Evolutionary conservation across 2,888 invertebrate species (phyloP), one percentile per base, ranked within the genome.

Genomic region (Phyto melanocephala): DNA sequence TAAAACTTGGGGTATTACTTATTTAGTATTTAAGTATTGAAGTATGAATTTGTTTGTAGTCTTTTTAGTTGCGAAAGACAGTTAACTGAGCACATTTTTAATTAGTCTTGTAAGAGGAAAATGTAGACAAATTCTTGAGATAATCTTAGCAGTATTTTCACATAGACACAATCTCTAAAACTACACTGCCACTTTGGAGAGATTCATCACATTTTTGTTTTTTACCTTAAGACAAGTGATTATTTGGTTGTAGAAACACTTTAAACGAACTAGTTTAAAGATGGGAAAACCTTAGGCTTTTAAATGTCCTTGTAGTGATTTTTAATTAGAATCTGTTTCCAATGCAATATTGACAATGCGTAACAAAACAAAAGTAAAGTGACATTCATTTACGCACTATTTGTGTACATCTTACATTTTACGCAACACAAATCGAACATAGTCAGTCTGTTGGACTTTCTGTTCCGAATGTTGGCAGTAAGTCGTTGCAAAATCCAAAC

Each of bases 281-380:
- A 67, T 67, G 65, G 28, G 33, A 35, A 50, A 40, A 22, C 52
- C 52, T 56, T 45, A 17, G 13, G 35, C 13, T 58, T 58, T 58
- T 40, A 15, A 24, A 28, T 56, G 65, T 50, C 56, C 78, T 72
- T 79, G 58, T 42, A 50, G 52, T 33, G 42, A 58, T 35, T 47
- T 71, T 45, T 15, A 17, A n/a, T 45, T 42, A 17, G 52, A 74
- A 24, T 52, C 10, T 17, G 62, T 71, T 42, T 33, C 35, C 65
- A 45, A 45, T 45, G 40, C 50, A 56, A 52, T 80, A 81, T 72
- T 75, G 80, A 85, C 79, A 85, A 84, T 83, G 82, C 83, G 84
- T 84, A 85, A 85, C 84, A 84, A 78, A 83, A 65, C 80, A 70
- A 81, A 83, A 79, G 60, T 67, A 60, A 79, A 82, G 79, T 82